Evolutionary conservation across 2,113 vertebrate genomes (phyloP).

Genomic region (Anthoscopus minutus): DNA sequence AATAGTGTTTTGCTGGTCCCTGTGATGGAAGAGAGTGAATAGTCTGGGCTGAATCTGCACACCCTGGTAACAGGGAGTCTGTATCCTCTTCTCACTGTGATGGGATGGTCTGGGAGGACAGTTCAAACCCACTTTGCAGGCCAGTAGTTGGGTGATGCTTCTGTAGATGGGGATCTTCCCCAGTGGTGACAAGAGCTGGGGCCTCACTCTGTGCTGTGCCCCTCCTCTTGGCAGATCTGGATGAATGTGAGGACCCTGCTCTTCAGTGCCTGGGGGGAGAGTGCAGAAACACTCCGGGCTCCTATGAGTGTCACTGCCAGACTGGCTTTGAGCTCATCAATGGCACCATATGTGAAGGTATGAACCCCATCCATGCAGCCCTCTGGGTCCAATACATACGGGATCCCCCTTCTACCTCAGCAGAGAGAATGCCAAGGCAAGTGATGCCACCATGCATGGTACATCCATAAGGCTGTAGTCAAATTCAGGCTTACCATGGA

Average conservation of each 20-base stretch:
- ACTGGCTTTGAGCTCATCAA: conserved; percentile 73
- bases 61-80: background rate
- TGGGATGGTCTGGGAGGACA: background rate
- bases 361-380: background rate
- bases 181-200: background rate
- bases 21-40: background rate
- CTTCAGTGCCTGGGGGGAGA: conserved; percentile 66
- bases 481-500: background rate
- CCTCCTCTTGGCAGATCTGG: conserved; percentile 68
- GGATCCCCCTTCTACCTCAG: background rate
- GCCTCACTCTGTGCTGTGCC: background rate
- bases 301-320: conserved; percentile 76
- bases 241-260: conserved; percentile 71
- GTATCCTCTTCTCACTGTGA: background rate
- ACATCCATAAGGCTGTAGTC: background rate
- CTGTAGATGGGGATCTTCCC: background rate
- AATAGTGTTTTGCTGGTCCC: background rate
- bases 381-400: background rate
- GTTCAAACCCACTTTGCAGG: background rate
- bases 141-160: background rate
- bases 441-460: background rate
- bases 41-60: background rate
- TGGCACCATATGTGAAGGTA: conserved; percentile 60
- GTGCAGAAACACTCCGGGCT: conserved; percentile 77
- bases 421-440: background rate